A percentile compares a stretch with the other conserved stretches of the same genome.
Evolutionary conservation across 2,888 invertebrate genomes (phyloP).

Genomic region (Papilio elwesi): DNA sequence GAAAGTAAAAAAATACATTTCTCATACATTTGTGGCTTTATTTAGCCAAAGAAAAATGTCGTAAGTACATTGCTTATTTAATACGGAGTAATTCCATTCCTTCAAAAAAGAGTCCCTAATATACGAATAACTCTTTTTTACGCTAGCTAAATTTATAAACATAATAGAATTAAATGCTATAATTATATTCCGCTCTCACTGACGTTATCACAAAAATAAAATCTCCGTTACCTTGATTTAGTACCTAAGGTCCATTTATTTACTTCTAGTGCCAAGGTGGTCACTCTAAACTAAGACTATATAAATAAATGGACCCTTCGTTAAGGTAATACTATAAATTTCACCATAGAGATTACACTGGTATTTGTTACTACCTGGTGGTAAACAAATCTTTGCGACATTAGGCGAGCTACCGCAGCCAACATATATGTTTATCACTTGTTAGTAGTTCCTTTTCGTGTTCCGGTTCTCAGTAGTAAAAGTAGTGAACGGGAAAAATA

Average conservation of each 20-base stretch:
- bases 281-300: conserved; percentile 26
- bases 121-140: conserved; percentile 1
- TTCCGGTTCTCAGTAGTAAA: too few relatives aligned
- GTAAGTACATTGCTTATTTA: not conserved
- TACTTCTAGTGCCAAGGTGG: conserved; percentile 26
- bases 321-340: conserved; percentile 8
- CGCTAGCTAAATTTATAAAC: conserved; percentile 8
- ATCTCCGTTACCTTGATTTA: conserved; percentile 33
- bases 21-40: conserved; percentile 2
- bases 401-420: too few relatives aligned
- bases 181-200: conserved; percentile 29
- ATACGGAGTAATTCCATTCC: not conserved
- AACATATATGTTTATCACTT: too few relatives aligned
- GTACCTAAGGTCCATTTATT: conserved; percentile 18
- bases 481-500: too few relatives aligned
- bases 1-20: conserved; percentile 5
- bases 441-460: too few relatives aligned
- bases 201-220: conserved; percentile 35
- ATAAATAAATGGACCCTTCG: conserved; percentile 19
- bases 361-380: too few relatives aligned
- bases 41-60: conserved; percentile 8
- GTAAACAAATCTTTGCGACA: too few relatives aligned
- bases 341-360: not conserved
- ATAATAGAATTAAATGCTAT: conserved; percentile 34
- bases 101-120: not conserved